Conservation (phyloP, 2,888 invertebrate species). For the Clepsis dumicolana region DNA sequence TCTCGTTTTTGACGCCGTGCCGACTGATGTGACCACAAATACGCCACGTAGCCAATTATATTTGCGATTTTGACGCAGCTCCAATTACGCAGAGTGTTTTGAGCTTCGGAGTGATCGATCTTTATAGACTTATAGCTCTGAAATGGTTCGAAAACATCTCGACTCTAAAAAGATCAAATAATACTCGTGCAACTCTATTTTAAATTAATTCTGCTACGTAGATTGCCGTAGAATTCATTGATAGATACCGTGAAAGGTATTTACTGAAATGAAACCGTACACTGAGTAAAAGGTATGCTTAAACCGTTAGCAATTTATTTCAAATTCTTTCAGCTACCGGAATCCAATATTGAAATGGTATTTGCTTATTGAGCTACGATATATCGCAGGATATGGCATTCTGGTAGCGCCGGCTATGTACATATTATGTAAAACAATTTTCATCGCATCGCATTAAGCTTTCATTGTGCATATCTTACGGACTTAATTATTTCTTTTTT, state of each 20-base stretch:
- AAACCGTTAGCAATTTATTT: slow-evolving; percentile 15
- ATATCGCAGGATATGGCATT: background rate
- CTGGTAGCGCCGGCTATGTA: background rate
- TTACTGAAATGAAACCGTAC: background rate
- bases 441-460: background rate
- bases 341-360: slow-evolving; percentile 37
- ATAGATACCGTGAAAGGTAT: background rate
- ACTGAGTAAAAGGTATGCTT: slow-evolving; percentile 3
- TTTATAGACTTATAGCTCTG: too few species aligned
- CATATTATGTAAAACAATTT: background rate
- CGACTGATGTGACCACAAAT: too few species aligned
- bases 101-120: too few species aligned
- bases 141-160: too few species aligned
- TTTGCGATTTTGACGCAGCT: too few species aligned
- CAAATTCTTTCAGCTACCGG: slow-evolving; percentile 14
- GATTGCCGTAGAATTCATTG: background rate
- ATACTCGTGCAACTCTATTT: too few species aligned
- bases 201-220: too few species aligned
- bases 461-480: background rate
- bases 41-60: too few species aligned
- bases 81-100: too few species aligned
- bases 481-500: too few species aligned
- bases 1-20: too few species aligned
- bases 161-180: too few species aligned
- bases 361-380: slow-evolving; percentile 22